Evolutionary conservation across 2,797 vertebrate genomes (phyloP).

Genomic region (Sandelia bainsii): DNA sequence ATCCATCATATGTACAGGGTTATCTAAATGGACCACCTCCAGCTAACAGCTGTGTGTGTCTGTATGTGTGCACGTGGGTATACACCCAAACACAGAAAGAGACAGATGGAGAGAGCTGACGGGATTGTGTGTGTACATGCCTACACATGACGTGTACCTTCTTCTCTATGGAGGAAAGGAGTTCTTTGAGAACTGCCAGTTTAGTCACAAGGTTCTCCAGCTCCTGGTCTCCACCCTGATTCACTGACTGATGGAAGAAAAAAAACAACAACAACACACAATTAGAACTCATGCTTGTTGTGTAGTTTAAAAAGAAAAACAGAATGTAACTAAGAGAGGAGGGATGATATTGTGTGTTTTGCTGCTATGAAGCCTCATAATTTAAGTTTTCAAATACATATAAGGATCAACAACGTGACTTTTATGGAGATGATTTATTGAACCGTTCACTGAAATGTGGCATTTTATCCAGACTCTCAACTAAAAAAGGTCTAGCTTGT

Average conservation of each 20-base stretch:
- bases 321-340: not conserved
- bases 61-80: not conserved
- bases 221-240: constrained; percentile 93
- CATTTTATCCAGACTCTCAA: no score
- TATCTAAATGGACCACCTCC: constrained; percentile 39
- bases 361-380: not conserved
- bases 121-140: constrained; percentile 2
- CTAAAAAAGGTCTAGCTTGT: no score
- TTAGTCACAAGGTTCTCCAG: constrained; percentile 94
- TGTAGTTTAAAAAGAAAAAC: not conserved
- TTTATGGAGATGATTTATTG: not conserved
- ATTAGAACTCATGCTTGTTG: not conserved
- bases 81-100: not conserved
- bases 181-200: constrained; percentile 94
- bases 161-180: constrained; percentile 94
- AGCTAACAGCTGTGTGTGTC: constrained; percentile 24
- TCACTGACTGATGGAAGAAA: constrained; percentile 78
- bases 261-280: no score
- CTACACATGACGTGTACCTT: constrained; percentile 83
- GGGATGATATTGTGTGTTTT: not conserved
- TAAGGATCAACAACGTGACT: not conserved
- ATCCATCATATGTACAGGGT: constrained; percentile 34
- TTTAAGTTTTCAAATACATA: no score
- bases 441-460: no score
- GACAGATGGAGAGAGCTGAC: not conserved